phyloP scores from a whole-genome alignment of 2,797 vertebrate genomes.

The Pampus argenteus region DNA sequence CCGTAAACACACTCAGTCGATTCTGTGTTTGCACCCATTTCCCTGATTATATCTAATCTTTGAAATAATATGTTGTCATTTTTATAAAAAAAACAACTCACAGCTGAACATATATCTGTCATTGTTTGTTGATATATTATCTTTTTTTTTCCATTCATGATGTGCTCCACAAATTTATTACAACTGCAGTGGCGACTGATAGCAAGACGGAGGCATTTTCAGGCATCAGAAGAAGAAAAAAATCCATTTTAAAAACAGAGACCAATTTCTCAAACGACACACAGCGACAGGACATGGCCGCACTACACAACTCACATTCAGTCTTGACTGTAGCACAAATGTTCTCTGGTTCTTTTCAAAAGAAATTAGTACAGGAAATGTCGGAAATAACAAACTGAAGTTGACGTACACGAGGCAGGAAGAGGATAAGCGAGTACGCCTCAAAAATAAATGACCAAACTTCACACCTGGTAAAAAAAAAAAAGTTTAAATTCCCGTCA shows the following conservation, averaged over 20 bases:
- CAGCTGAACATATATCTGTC: background rate
- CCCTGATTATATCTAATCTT: slow-evolving; percentile 36
- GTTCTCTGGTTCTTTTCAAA: slow-evolving; percentile 30
- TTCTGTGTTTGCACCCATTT: background rate
- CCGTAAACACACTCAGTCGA: background rate
- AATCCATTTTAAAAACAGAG: slow-evolving; percentile 27
- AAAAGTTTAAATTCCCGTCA: background rate
- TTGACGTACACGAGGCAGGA: slow-evolving; percentile 10
- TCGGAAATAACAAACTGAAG: slow-evolving; percentile 51
- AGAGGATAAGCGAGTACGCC: background rate
- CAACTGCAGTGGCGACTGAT: background rate
- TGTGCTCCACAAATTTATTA: slow-evolving; percentile 19
- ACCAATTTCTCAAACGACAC: slow-evolving; percentile 44
- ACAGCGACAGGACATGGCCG: slow-evolving; percentile 20
- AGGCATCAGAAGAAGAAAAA: slow-evolving; percentile 36
- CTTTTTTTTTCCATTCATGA: background rate
- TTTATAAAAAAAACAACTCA: background rate
- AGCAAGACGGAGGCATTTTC: slow-evolving; percentile 18
- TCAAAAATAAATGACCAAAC: background rate
- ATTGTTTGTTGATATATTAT: background rate
- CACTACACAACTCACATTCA: slow-evolving; percentile 10
- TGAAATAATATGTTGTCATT: slow-evolving; percentile 26
- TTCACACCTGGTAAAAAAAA: background rate
- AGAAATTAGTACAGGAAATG: slow-evolving; percentile 38
- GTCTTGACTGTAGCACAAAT: slow-evolving; percentile 21